Base-by-base conservation (phyloP, 2,113 vertebrate species). In the Crypturellus undulatus region DNA sequence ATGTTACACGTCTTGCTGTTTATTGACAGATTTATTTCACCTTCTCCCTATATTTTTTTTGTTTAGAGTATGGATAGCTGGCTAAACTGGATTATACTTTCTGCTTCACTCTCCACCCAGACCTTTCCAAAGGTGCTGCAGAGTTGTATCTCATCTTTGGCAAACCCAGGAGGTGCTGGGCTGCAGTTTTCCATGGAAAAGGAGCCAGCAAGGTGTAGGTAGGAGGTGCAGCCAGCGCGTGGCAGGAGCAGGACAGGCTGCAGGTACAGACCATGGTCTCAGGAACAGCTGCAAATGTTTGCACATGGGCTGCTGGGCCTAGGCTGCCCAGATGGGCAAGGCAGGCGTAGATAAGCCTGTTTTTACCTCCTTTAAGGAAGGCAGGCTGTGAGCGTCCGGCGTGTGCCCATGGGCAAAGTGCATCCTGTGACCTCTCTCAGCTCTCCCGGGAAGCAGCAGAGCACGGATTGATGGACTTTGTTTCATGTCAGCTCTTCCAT, bases 401-500 rank as follows among this genome's bases (percentile, higher is more conserved):
- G 4, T 11, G 4, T 70, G 43, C 38, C 54, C 78, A 4, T 2
- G 77, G 64, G 60, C 7, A 45, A 67, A 73, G 40, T 38, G 32
- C 0, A 0, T 49, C 78, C 54, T 60, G 12, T 73, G 36, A 88
- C 34, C 42, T 9, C 60, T 91, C 80, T 91, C 87, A 85, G 36
- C 42, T 89, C 28, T 82, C 32, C 14, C 42, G 0, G 2, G 47
- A n/a, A 90, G 43, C 43, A 9, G 0, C 1, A 40, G 69, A 43
- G 42, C 60, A 83, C 30, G 52, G 80, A 45, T 28, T 80, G 76
- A 65, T 78, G 87, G 56, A 28, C 76, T 80, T 80, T 36, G 28
- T 69, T 69, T 34, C 47, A 13, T 18, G 18, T 68, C 73, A 87
- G 34, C 51, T 78, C 95, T 96, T 95, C 77, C 68, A 56, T 94